Base-by-base conservation (phyloP, 2,888 invertebrate genomes). In the Fragum fragum region DNA sequence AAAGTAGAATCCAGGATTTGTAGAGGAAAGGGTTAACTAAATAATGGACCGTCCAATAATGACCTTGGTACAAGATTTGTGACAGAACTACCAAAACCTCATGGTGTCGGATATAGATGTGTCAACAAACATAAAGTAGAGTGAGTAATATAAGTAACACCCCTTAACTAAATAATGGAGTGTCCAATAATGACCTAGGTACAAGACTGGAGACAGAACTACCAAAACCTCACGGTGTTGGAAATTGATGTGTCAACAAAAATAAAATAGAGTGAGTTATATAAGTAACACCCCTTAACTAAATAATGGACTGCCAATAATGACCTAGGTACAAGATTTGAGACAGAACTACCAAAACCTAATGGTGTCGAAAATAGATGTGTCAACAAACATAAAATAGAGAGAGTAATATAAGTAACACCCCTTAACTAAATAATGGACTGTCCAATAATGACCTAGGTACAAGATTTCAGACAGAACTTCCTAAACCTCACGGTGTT, bases 291-390 rank as follows among this genome's bases (percentile, higher is more conserved):
- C n/a, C n/a, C n/a, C n/a, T n/a, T n/a, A n/a, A n/a, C n/a, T n/a
- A n/a, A 74, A 81, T 72, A 75, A 81, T 21, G 66, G 66, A 5
- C 14, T 21, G 18, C 70, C 11, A 28, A 52, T 53, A 53, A 52
- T 26, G 21, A 26, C 3, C 16, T 70, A 21, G 53, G 53, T 9
- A 29, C 3, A 1, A 53, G n/a, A 23, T 28, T 70, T 18, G 70
- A 70, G 21, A 36, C 52, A 53, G 53, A 52, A 53, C 26, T 70
- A 5, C 42, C 52, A 9, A 53, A 52, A 70, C 52, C 52, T 39
- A 90, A 93, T 29, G 95, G 95, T 57, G 88, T 95, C 83, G 95
- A 95, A 14, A 95, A 93, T 47, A 89, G 95, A 55, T 95, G 95
- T 88, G 89, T 90, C 7, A 90, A 93, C 66, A 76, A 85, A n/a